Base-by-base conservation (phyloP, 2,888 invertebrate species). In the Leptopilina myrica region DNA sequence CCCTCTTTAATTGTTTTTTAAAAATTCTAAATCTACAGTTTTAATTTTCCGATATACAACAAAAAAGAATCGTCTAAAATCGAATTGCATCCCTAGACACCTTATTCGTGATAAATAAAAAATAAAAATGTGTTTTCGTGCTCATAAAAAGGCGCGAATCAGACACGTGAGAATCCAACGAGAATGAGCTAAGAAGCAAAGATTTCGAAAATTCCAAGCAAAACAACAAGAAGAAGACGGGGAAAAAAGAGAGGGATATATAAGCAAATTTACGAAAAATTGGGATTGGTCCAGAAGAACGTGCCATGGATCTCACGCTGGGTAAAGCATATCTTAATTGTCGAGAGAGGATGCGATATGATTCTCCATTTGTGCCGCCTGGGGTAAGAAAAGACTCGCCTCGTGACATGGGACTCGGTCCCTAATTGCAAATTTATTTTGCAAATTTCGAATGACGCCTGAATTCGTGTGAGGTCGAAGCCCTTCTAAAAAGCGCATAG, bases 91-190 rank as follows among this genome's bases (percentile, higher is more conserved):
- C 79, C 26, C 79, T 81, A 75, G 81, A 83, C 80, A 83, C 80
- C 83, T 84, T 78, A 81, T 85, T 87, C 87, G 85, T 85, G 85
- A 88, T 87, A 88, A 89, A 88, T 89, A 89, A 88, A 89, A 89
- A 90, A 89, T 33, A 33, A 89, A 89, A 89, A 90, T 90, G 83
- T 81, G 80, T 78, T 78, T 80, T 64, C 33, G 33, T 78, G 81
- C 76, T 82, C 82, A 78, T 83, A 83, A 80, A 82, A 76, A 76
- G 81, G 66, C 77, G 76, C 78, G 79, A 78, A 64, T 66, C 43
- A 78, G 77, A 80, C 77, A 75, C 80, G 80, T 33, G 33, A 33
- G 33, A 33, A 33, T 3, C 33, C 33, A 3, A 33, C 33, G 3
- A 33, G 33, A 33, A 33, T 33, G 33, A 33, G 33, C 33, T 33